Conservation (phyloP, 2,888 invertebrate genomes). For the Hipparchia semele region DNA sequence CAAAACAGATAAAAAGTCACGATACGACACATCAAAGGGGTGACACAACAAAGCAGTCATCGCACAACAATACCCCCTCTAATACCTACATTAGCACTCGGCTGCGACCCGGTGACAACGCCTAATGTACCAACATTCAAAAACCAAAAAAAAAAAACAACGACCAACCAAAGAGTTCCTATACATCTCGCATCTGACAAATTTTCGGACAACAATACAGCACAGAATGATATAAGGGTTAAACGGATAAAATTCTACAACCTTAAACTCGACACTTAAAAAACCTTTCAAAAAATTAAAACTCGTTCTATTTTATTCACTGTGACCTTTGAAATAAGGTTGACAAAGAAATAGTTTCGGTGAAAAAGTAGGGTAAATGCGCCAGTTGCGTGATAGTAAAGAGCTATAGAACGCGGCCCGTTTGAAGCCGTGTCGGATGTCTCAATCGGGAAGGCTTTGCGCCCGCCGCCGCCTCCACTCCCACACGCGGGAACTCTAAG, state of each 20-base stretch:
- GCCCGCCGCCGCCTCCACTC: conserved; percentile 49
- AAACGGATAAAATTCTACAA: conserved; percentile 67
- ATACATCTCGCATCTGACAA: conserved; percentile 78
- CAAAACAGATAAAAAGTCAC: conserved; percentile 29
- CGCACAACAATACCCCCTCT: conserved; percentile 31
- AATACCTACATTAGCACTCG: conserved; percentile 40
- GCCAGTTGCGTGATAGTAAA: conserved; percentile 59
- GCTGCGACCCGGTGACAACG: conserved; percentile 60
- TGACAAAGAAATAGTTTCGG: conserved; percentile 28
- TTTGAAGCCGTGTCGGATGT: conserved; percentile 79
- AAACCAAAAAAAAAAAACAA: conserved; percentile 44
- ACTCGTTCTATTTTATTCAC: conserved; percentile 42
- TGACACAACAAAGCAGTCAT: conserved; percentile 31
- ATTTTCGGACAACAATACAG: conserved; percentile 74
- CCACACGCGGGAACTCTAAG: conserved; percentile 50
- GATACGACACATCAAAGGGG: conserved; percentile 32
- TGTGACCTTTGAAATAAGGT: conserved; percentile 38
- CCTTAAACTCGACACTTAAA: conserved; percentile 35
- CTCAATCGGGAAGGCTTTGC: conserved; percentile 75
- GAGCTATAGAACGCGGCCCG: conserved; percentile 74
- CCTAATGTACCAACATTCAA: conserved; percentile 64
- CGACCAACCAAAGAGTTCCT: conserved; percentile 49
- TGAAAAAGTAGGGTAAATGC: conserved; percentile 44
- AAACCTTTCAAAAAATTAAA: conserved; percentile 21
- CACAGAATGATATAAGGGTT: conserved; percentile 72